Evolutionary conservation across 2,797 vertebrate species (phyloP).

Genomic region (Spinus olivaceus): DNA sequence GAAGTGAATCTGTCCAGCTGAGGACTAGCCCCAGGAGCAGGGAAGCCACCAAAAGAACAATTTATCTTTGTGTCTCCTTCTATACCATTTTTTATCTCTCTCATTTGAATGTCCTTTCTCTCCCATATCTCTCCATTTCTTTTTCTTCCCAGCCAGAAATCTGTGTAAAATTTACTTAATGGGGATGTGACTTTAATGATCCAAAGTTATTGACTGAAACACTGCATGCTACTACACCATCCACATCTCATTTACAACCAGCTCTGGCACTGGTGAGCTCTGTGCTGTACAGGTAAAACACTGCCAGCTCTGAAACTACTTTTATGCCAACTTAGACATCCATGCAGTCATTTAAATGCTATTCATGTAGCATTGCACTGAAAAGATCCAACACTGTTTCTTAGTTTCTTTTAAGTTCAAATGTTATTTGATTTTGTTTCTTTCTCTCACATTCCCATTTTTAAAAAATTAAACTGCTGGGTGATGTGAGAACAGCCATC

Average conservation of each 20-base stretch:
- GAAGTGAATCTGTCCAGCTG: neutral
- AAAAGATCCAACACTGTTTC: neutral
- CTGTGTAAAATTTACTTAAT: neutral
- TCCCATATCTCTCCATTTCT: neutral
- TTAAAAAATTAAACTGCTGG: neutral
- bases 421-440: neutral
- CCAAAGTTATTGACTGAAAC: neutral
- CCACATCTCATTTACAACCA: neutral
- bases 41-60: neutral
- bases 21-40: neutral
- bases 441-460: neutral
- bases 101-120: neutral
- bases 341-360: neutral
- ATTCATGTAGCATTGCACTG: neutral
- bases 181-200: neutral
- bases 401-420: neutral
- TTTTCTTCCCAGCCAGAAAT: neutral
- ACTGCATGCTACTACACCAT: neutral
- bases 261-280: neutral
- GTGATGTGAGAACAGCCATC: neutral
- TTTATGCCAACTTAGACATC: neutral
- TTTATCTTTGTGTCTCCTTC: neutral
- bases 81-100: neutral
- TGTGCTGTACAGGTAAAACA: neutral
- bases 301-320: neutral